Evolutionary conservation across 2,797 vertebrate species (phyloP), one percentile per base, ranked within the genome.

Genomic region (Crenuchus spilurus): DNA sequence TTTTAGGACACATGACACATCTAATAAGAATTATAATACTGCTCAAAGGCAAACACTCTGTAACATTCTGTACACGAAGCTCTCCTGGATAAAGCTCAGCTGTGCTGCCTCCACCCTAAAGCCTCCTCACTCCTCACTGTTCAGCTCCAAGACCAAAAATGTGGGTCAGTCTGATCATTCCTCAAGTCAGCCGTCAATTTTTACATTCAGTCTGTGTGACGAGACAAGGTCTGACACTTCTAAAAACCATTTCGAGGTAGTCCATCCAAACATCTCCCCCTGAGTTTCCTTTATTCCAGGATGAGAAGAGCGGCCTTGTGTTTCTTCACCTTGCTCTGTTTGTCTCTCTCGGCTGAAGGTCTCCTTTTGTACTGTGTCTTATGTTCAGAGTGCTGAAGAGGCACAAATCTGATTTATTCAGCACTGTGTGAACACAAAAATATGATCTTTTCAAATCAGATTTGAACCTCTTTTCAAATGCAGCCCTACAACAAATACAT

Each of bases 261-360:
- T 61, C 84, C 67, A 80, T 83, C 84, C 85, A 84, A 83, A 84
- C 82, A 65, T 82, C n/a, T n/a, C 88, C 87, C 72, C 86, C 37
- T 77, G 87, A 82, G 86, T 57, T 80, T 70, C 82, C 89, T 92
- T 91, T 92, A 84, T 90, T 91, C 84, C 80, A 65, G 76, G 85
- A 88, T 87, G 64, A 82, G 85, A 88, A 78, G 76, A 67, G 80
- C 83, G 82, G 80, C 77, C 86, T 86, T 72, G 75, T 78, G 72
- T 87, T 80, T 80, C 80, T 82, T 84, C 87, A 88, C 84, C 86
- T 83, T 79, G 80, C 54, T 4, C 35, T 83, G 75, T 74, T 72
- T 80, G 83, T 84, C 86, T 83, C 84, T 84, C 79, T 78, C 62
- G 75, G 82, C 81, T 77, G 71, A 71, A 76, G 44, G 52, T 78